Conservation (phyloP, 2,888 invertebrate species). For the Glyphotaelius pellucidus region DNA sequence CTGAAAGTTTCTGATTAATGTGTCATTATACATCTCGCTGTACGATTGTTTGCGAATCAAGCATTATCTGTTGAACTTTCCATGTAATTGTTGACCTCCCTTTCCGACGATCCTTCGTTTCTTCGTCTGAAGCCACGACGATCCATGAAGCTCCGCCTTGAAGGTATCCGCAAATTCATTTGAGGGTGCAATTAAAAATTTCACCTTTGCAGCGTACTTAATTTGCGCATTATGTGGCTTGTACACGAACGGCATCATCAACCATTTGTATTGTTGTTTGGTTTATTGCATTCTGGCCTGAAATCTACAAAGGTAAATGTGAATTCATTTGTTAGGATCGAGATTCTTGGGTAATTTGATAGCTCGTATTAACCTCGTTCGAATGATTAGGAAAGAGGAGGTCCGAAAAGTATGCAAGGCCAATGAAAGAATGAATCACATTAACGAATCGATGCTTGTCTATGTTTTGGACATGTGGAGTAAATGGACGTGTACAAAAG, state of each 20-base stretch:
- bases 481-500: no score
- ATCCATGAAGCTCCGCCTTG: neutral
- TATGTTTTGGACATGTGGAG: no score
- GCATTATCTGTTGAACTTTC: slow-evolving; percentile 19
- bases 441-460: no score
- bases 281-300: neutral
- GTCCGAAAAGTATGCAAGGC: no score
- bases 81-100: slow-evolving; percentile 4
- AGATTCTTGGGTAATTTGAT: no score
- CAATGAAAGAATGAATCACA: no score
- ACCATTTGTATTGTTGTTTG: neutral
- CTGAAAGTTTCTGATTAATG: neutral
- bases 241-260: neutral
- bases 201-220: neutral
- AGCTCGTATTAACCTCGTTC: no score
- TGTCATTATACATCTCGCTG: neutral
- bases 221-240: neutral
- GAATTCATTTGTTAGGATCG: neutral
- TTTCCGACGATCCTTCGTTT: neutral
- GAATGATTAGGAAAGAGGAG: no score
- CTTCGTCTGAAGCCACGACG: neutral
- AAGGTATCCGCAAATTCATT: slow-evolving; percentile 13
- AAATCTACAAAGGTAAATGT: neutral
- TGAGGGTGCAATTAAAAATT: slow-evolving; percentile 9
- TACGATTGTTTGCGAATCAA: neutral